Percentiles rank a stretch among this genome's conserved stretches.
Evolutionary conservation across 2,888 invertebrate species (phyloP).

Genomic region (Schrankia costaestrigalis): DNA sequence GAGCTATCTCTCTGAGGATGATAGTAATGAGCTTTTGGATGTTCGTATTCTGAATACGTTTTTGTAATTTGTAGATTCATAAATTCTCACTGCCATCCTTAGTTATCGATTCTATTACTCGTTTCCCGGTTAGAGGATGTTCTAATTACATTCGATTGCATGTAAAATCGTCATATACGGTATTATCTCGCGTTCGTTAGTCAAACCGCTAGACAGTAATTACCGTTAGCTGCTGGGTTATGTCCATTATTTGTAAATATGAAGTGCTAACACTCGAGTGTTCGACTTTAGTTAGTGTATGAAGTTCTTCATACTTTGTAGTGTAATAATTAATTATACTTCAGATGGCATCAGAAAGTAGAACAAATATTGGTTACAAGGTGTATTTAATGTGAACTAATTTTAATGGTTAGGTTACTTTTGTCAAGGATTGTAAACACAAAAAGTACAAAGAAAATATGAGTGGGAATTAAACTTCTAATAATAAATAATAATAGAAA

Average conservation of each 20-base stretch:
- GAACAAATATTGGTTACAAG: slow-evolving; percentile 61
- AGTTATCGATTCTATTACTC: slow-evolving; percentile 8
- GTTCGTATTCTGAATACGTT: slow-evolving; percentile 10
- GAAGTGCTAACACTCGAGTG: slow-evolving; percentile 42
- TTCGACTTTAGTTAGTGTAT: slow-evolving; percentile 51
- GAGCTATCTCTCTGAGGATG: slow-evolving; percentile 6
- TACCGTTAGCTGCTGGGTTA: slow-evolving; percentile 33
- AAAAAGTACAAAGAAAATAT: slow-evolving; percentile 71
- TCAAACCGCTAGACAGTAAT: slow-evolving; percentile 32
- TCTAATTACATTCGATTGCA: slow-evolving; percentile 20
- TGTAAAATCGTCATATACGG: slow-evolving; percentile 30
- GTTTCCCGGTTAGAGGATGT: slow-evolving; percentile 6
- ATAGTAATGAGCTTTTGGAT: slow-evolving; percentile 7
- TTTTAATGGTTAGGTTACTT: slow-evolving; percentile 63
- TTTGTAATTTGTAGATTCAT: slow-evolving; percentile 29
- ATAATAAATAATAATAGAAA: slow-evolving; percentile 42
- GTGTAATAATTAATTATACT: slow-evolving; percentile 53
- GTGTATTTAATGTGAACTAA: slow-evolving; percentile 59
- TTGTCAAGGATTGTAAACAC: slow-evolving; percentile 58
- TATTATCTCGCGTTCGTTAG: slow-evolving; percentile 11
- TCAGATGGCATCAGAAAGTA: slow-evolving; percentile 61
- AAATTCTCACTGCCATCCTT: slow-evolving; percentile 25
- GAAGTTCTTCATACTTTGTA: slow-evolving; percentile 55
- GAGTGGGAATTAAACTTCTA: slow-evolving; percentile 50
- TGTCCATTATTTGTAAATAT: slow-evolving; percentile 58